phyloP scores from a whole-genome alignment of 2,888 invertebrate genomes.

The Graphium colonna region DNA sequence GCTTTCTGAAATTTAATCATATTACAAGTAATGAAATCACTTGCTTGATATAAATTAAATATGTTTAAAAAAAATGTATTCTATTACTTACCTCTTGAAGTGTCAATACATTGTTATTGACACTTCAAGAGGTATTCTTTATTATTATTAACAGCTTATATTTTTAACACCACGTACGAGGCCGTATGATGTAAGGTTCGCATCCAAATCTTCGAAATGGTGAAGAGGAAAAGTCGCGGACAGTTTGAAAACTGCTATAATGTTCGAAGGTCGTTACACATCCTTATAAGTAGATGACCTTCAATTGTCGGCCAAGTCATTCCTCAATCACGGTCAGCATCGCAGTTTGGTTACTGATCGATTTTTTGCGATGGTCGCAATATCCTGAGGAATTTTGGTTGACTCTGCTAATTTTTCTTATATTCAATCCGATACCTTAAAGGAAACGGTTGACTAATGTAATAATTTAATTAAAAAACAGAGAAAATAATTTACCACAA shows the following conservation, averaged over 20 bases:
- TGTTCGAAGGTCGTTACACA: conserved; percentile 4
- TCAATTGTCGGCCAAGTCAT: conserved; percentile 3
- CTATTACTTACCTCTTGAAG: no score
- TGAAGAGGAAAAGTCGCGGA: conserved; percentile 12
- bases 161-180: conserved; percentile 2
- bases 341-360: neutral
- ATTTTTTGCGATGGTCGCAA: neutral
- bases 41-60: no score
- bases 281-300: conserved; percentile 9
- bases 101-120: no score
- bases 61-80: no score
- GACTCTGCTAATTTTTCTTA: neutral
- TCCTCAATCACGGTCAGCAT: conserved; percentile 9
- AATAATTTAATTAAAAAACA: no score
- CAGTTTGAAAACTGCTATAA: conserved; percentile 12
- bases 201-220: conserved; percentile 2
- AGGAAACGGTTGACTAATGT: no score
- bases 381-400: neutral
- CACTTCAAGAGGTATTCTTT: no score
- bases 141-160: no score
- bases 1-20: no score
- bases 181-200: conserved; percentile 10
- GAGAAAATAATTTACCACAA: no score
- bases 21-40: no score
- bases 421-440: neutral